phyloP scores from a whole-genome alignment of 2,888 invertebrate species.

The Dicycla oo region DNA sequence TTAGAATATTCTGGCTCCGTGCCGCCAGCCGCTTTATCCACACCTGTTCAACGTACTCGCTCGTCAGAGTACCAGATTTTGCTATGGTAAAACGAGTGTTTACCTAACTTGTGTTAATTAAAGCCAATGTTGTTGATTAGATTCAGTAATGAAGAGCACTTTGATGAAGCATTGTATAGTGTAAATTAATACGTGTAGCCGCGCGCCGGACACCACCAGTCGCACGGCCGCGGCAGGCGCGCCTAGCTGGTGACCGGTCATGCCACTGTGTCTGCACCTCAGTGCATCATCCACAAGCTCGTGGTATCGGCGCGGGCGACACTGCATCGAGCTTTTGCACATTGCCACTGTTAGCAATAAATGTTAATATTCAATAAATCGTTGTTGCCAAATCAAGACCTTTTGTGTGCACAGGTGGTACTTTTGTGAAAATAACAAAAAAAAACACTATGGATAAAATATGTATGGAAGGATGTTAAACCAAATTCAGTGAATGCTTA shows the following conservation, averaged over 20 bases:
- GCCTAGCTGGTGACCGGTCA: background rate
- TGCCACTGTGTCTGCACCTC: background rate
- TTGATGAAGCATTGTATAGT: constrained; percentile 27
- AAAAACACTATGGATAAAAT: too few relatives aligned
- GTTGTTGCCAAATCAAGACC: too few relatives aligned
- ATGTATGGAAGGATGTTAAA: too few relatives aligned
- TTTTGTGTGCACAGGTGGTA: too few relatives aligned
- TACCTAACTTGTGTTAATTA: constrained; percentile 24
- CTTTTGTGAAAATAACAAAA: too few relatives aligned
- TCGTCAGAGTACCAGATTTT: background rate
- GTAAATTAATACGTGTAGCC: constrained; percentile 4
- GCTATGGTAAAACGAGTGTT: constrained; percentile 8
- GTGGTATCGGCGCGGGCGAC: background rate
- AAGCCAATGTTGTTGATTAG: constrained; percentile 6
- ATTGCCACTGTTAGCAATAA: constrained; percentile 18
- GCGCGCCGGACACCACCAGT: background rate
- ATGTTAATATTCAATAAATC: constrained; percentile 22
- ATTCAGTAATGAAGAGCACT: constrained; percentile 1
- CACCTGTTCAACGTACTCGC: background rate
- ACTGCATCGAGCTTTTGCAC: constrained; percentile 26
- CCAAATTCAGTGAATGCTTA: too few relatives aligned
- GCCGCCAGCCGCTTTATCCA: background rate
- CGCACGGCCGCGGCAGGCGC: background rate
- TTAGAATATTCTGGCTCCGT: background rate
- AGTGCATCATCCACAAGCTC: background rate